Evolutionary conservation across 2,797 vertebrate genomes (phyloP).

Genomic region (Cynopterus sphinx): DNA sequence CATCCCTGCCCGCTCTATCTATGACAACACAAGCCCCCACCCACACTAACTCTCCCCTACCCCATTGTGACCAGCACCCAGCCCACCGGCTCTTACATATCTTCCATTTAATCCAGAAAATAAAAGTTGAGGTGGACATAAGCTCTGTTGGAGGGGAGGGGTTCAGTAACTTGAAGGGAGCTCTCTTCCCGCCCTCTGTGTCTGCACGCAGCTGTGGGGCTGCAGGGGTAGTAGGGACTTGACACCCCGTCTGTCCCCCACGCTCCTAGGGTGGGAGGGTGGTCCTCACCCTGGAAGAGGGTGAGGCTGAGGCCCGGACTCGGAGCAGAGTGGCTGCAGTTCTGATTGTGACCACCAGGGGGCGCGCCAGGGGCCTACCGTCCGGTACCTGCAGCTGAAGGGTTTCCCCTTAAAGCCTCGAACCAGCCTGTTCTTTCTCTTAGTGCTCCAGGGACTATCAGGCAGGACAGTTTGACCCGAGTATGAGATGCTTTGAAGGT

Average conservation of each 20-base stretch:
- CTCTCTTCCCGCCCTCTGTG: background rate
- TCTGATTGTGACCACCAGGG: background rate
- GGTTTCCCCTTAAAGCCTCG: background rate
- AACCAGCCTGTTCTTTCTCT: background rate
- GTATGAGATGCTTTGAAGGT: background rate
- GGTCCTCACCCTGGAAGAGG: background rate
- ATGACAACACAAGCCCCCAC: background rate
- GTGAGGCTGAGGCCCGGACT: background rate
- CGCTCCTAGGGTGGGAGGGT: background rate
- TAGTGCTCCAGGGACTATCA: background rate
- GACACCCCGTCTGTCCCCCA: background rate
- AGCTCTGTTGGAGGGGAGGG: background rate
- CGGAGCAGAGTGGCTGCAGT: background rate
- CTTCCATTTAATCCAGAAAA: slow-evolving; percentile 17
- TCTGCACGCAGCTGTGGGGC: background rate
- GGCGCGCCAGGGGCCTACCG: background rate
- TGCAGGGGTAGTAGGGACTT: background rate
- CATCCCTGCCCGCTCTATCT: background rate
- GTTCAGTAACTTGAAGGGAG: background rate
- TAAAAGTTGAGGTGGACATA: background rate
- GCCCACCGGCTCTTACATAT: background rate
- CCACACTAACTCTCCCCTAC: background rate
- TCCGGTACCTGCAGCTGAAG: accelerated
- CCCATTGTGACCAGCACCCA: background rate
- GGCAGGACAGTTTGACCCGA: background rate